Conservation (phyloP, 2,113 vertebrate genomes). For the Bungarus multicinctus region DNA sequence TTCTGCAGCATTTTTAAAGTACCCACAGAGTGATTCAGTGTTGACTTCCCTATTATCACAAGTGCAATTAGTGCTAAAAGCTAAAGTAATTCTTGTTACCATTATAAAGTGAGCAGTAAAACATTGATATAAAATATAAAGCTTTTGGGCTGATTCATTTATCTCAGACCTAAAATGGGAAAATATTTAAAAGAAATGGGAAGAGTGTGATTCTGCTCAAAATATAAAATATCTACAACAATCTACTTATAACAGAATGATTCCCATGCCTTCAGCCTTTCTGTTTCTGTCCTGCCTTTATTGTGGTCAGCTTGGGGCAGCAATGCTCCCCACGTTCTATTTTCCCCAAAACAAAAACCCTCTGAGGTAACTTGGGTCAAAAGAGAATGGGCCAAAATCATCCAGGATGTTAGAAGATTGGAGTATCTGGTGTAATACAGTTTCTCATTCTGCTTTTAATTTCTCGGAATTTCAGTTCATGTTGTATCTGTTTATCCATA, state of each 20-base stretch:
- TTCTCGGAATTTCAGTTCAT: slow-evolving; percentile 50
- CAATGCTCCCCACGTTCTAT: background rate
- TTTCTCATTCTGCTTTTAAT: slow-evolving; percentile 9
- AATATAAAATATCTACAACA: slow-evolving; percentile 46
- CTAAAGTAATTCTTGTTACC: slow-evolving; percentile 25
- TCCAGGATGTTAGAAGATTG: slow-evolving; percentile 16
- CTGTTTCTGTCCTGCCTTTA: background rate
- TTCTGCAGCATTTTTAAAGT: slow-evolving; percentile 37
- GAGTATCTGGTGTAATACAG: slow-evolving; percentile 47
- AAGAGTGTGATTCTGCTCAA: slow-evolving; percentile 16
- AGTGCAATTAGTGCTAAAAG: slow-evolving; percentile 45
- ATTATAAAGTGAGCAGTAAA: slow-evolving; percentile 27
- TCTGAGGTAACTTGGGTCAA: background rate
- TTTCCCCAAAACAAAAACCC: background rate
- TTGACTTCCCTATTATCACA: slow-evolving; percentile 46
- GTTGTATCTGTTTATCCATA: slow-evolving; percentile 57
- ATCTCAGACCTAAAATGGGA: slow-evolving; percentile 14
- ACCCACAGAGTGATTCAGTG: slow-evolving; percentile 44
- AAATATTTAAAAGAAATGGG: slow-evolving; percentile 13
- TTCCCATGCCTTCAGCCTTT: background rate
- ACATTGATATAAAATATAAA: slow-evolving; percentile 8
- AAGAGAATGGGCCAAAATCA: background rate
- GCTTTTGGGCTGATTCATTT: slow-evolving; percentile 17
- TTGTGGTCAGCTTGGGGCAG: background rate
- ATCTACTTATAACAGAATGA: slow-evolving; percentile 32